Percentiles rank a stretch among this genome's conserved stretches.
Evolutionary conservation across 92 coral and sea anemone genomes (phyloP).

Genomic region (Virgularia gustaviana): DNA sequence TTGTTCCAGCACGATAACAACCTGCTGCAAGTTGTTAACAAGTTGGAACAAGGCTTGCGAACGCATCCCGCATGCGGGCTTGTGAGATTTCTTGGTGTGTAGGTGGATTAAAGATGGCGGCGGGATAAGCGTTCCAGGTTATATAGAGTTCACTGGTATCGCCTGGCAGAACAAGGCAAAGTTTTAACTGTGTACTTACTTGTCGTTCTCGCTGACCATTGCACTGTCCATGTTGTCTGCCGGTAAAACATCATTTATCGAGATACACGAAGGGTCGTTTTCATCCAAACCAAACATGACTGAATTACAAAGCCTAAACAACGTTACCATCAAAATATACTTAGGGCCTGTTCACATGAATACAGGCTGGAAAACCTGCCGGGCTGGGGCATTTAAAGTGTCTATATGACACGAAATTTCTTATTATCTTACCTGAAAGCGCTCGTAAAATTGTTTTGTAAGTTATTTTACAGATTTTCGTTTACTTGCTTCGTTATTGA

Average conservation of each 20-base stretch:
- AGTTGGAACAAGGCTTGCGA: no score
- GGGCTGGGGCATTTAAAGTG: no score
- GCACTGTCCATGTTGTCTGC: slow-evolving; percentile 32
- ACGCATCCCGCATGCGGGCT: no score
- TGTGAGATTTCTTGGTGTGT: no score
- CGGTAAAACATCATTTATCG: slow-evolving; percentile 52
- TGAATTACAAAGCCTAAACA: slow-evolving; percentile 70
- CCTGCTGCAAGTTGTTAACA: no score
- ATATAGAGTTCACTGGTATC: not conserved
- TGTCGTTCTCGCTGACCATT: slow-evolving; percentile 26
- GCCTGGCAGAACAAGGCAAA: not conserved
- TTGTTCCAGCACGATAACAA: not conserved
- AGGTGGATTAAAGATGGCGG: no score
- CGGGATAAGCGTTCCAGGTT: not conserved
- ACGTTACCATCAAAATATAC: not conserved
- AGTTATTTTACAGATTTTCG: no score
- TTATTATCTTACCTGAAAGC: no score
- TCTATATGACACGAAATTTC: no score
- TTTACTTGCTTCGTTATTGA: no score
- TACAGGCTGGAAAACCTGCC: no score
- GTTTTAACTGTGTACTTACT: slow-evolving; percentile 14
- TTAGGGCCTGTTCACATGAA: not conserved
- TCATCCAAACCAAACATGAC: slow-evolving; percentile 75
- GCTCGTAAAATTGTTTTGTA: no score
- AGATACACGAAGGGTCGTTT: slow-evolving; percentile 55